These are phyloP conservation scores for Excalfactoria chinensis DNA, from an alignment of 2,113 vertebrate species.

Conservation along the genomic window DNA sequence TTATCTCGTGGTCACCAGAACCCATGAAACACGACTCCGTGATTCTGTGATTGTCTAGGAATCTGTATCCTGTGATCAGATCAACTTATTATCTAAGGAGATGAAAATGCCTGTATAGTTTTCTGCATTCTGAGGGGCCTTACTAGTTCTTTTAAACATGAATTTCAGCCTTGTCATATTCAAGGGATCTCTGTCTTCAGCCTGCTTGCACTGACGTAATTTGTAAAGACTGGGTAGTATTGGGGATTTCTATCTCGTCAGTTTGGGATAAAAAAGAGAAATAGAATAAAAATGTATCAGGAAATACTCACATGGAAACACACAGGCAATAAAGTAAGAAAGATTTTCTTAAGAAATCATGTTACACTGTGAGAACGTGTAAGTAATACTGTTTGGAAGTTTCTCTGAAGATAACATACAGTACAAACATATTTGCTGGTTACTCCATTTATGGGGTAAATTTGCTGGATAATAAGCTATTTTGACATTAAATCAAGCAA, in stretches of 20 bases:
- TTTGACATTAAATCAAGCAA: not conserved
- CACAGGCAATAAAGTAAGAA: not conserved
- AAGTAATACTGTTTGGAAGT: not conserved
- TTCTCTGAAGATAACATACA: not conserved
- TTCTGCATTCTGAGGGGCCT: not conserved
- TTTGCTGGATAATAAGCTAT: not conserved
- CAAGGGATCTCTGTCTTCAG: not conserved
- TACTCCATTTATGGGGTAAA: not conserved
- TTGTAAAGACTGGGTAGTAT: not conserved
- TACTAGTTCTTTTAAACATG: not conserved
- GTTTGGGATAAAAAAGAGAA: not conserved
- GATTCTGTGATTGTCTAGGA: not conserved
- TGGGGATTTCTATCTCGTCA: not conserved
- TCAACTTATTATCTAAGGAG: not conserved
- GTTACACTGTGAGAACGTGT: not conserved
- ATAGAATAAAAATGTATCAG: not conserved
- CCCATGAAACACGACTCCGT: accelerated
- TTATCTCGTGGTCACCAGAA: not conserved
- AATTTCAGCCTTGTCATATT: not conserved
- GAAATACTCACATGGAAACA: not conserved
- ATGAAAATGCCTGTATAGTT: not conserved
- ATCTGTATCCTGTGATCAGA: not conserved
- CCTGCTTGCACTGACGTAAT: not conserved
- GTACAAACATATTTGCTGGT: not conserved
- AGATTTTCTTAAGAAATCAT: not conserved